phyloP scores from a whole-genome alignment of 2,888 invertebrate species.

The Pristionchus fissidentatus region DNA sequence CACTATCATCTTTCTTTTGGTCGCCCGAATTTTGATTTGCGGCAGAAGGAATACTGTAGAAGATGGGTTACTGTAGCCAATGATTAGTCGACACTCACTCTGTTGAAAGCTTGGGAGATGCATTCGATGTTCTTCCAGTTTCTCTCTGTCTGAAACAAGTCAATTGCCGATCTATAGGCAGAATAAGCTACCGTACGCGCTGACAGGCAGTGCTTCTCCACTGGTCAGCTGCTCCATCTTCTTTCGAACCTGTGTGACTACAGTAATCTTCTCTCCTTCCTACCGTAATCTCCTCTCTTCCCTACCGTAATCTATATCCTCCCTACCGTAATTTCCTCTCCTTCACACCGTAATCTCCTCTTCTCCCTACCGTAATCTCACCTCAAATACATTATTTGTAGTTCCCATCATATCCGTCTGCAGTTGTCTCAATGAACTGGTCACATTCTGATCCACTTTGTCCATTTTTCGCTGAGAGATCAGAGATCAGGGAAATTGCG shows the following conservation, averaged over 20 bases:
- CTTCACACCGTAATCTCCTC: background rate
- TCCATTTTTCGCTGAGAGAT: slow-evolving; percentile 6
- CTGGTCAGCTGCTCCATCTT: slow-evolving; percentile 6
- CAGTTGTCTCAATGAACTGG: background rate
- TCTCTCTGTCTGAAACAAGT: background rate
- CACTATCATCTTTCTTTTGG: too few relatives aligned
- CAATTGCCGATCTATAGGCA: background rate
- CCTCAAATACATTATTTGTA: background rate
- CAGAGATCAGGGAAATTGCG: too few relatives aligned
- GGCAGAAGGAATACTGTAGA: too few relatives aligned
- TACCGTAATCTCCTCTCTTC: background rate
- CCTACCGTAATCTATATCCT: background rate
- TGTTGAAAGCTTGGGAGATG: too few relatives aligned
- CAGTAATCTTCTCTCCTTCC: background rate
- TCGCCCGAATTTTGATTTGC: too few relatives aligned
- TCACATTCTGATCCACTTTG: background rate
- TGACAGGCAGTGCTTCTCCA: background rate
- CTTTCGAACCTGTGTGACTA: slow-evolving; percentile 11
- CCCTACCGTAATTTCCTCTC: background rate
- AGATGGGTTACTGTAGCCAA: too few relatives aligned
- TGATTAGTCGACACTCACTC: too few relatives aligned
- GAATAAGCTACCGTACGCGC: slow-evolving; percentile 17
- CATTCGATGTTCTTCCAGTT: background rate
- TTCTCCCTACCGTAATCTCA: background rate
- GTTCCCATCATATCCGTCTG: background rate